These are phyloP conservation scores for Diachasma alloeum DNA, from an alignment of 1,140 invertebrate species.

Conservation along the genomic window DNA sequence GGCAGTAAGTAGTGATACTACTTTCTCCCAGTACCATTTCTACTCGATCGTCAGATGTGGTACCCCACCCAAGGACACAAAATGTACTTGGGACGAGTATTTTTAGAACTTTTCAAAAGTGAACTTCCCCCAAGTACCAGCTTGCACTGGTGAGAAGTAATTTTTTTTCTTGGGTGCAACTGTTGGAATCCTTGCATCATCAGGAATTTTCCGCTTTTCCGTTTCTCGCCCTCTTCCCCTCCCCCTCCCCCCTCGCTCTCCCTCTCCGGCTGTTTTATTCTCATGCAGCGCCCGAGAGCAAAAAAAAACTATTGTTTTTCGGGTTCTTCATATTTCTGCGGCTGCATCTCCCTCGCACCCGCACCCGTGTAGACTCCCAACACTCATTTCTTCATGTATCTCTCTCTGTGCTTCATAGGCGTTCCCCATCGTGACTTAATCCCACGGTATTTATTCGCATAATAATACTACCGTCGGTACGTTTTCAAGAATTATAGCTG, in stretches of 20 bases:
- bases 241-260: background rate
- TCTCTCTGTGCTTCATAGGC: slow-evolving; percentile 35
- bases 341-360: background rate
- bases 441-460: slow-evolving; percentile 60
- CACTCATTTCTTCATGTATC: slow-evolving; percentile 2
- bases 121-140: no score
- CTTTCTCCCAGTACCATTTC: no score
- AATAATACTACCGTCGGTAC: slow-evolving; percentile 62
- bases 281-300: background rate
- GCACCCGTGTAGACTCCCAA: background rate
- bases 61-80: no score
- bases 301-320: slow-evolving; percentile 14
- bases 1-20: no score
- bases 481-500: slow-evolving; percentile 65
- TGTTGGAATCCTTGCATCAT: slow-evolving; percentile 10
- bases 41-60: no score
- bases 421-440: slow-evolving; percentile 55
- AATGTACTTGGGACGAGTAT: no score
- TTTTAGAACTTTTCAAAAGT: no score
- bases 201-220: background rate
- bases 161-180: no score
- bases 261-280: background rate
- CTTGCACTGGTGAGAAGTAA: no score
- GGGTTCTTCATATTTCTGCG: slow-evolving; percentile 17
- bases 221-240: slow-evolving; percentile 21